Base-by-base conservation (phyloP, 30 jellyfish, hydroid and myxozoan genomes). In the Nemopilema nomurai region DNA sequence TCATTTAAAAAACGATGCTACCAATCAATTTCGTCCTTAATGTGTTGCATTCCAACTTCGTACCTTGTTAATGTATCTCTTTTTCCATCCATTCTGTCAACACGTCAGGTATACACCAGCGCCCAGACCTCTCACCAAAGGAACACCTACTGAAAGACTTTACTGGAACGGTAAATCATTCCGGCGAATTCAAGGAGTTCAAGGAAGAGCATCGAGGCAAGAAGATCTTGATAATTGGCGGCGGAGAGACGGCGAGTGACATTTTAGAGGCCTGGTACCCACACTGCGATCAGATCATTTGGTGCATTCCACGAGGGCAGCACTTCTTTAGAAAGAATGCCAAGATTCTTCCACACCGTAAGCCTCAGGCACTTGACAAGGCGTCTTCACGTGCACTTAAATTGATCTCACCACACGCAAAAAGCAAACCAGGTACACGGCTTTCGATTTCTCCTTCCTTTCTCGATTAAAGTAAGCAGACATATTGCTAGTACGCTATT, bases 301-400 rank as follows among this genome's bases (percentile, higher is more conserved):
- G 98, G 98, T 87, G 97, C 79, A 92, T 92, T 0, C 98, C 98
- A 16, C 86, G 95, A 62, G 98, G 98, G 8, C 98, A 88, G 87
- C 97, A 92, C 69, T 92, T 92, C 85, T 87, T 92, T 79, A 64
- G 98, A 49, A 92, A 92, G 80, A 74, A 69, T 33, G 91, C 97
- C 21, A 87, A 87, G 67, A 70, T 92, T 64, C 71, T 92, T 4
- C 98, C 98, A 21, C 28, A 82, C 78, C 97, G 97, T 16, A 78
- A 86, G 80, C 97, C 98, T 19, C 97, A 87, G 67, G 98, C 98
- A 19, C 64, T 92, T 66, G 98, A 92, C 66, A 92, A 92, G 51
- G 96, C 96, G 18, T 86, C 97, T 19, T 85, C 98, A 33, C 81
- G 98, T 51, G 98, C 95, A 4, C 49, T 87, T 79, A 87, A 92